These are phyloP conservation scores for Xenopus petersii DNA, from an alignment of 2,797 vertebrate species.

Conservation along the genomic window DNA sequence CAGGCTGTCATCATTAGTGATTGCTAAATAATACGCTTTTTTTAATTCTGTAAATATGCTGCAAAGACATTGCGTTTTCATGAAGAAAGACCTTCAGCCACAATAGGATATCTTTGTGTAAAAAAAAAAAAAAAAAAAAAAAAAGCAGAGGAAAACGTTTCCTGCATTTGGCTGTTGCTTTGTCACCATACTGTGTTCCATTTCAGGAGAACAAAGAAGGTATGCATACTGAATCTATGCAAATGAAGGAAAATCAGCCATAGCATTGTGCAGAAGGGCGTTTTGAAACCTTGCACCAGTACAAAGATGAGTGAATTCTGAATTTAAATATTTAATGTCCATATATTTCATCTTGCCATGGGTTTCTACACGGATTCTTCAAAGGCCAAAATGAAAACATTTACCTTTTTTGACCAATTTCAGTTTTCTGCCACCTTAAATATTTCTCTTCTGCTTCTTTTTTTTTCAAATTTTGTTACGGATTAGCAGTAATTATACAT, in stretches of 20 bases:
- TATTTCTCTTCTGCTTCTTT: no score
- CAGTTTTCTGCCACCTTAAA: constrained; percentile 44
- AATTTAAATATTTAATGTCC: constrained; percentile 67
- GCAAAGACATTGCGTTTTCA: constrained; percentile 23
- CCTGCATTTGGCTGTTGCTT: constrained; percentile 65
- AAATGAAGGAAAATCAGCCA: constrained; percentile 84
- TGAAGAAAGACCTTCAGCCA: constrained; percentile 33
- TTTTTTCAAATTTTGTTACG: no score
- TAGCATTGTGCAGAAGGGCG: constrained; percentile 57
- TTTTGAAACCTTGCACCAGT: constrained; percentile 58
- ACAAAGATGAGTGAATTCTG: constrained; percentile 61
- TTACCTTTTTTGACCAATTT: constrained; percentile 44
- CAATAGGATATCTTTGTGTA: constrained; percentile 51
- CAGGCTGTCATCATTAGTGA: constrained; percentile 33
- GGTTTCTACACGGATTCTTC: constrained; percentile 52
- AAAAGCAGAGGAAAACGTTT: constrained; percentile 51
- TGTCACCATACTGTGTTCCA: constrained; percentile 69
- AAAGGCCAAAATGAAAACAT: constrained; percentile 57
- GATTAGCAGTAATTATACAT: no score
- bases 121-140: constrained; percentile 52
- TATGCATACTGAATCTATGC: constrained; percentile 78
- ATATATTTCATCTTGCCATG: constrained; percentile 60
- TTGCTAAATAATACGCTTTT: constrained; percentile 33
- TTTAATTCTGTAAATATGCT: constrained; percentile 1
- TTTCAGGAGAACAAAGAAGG: constrained; percentile 82